phyloP scores from a whole-genome alignment of 1,140 invertebrate genomes.

The Kradibia gibbosae region DNA sequence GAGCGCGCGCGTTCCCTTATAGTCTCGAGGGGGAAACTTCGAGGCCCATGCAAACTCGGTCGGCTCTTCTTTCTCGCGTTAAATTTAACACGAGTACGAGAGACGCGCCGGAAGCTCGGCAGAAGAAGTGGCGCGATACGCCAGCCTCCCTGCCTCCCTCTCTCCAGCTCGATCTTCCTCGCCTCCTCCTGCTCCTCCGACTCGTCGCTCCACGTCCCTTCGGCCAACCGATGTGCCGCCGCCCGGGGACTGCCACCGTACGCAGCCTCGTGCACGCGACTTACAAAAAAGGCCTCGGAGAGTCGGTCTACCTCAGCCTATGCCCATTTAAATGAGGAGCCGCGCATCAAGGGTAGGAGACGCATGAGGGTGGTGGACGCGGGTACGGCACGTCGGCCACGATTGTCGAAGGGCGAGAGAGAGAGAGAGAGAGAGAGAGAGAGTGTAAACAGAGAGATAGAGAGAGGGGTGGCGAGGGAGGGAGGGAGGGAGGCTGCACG shows the following conservation, averaged over 20 bases:
- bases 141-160: background rate
- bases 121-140: conserved; percentile 13
- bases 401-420: too few species aligned
- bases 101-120: conserved; percentile 21
- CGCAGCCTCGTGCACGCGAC: background rate
- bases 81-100: conserved; percentile 53
- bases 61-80: conserved; percentile 54
- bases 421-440: background rate
- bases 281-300: background rate
- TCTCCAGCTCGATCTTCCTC: background rate
- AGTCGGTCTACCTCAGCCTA: background rate
- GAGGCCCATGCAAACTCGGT: conserved; percentile 16
- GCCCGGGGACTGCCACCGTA: too few species aligned
- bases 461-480: background rate
- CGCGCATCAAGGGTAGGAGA: background rate
- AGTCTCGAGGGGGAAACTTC: background rate
- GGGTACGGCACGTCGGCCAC: too few species aligned
- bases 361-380: background rate
- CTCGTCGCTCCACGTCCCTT: too few species aligned
- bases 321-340: background rate
- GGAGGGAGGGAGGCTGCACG: background rate
- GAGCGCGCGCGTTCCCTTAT: background rate
- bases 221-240: too few species aligned
- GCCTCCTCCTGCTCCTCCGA: too few species aligned
- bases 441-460: conserved; percentile 8